These are phyloP conservation scores for Cephus cinctus DNA, from an alignment of 1,140 invertebrate genomes.

Conservation along the genomic window DNA sequence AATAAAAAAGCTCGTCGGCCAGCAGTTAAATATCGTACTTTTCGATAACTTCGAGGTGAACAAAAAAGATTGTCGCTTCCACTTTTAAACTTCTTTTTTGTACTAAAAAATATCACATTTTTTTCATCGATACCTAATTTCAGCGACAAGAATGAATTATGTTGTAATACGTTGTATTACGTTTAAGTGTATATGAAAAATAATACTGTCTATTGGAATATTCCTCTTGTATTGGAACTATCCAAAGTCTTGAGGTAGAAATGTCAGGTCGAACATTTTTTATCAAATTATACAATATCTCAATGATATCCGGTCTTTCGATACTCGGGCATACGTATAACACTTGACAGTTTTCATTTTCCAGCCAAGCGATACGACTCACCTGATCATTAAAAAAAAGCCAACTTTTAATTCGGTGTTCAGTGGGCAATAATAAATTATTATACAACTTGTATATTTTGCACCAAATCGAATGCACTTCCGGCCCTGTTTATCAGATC, in stretches of 20 bases:
- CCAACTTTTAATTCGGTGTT: not conserved
- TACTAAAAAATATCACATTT: too few relatives aligned
- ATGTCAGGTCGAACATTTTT: conserved; percentile 18
- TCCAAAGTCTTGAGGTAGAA: conserved; percentile 14
- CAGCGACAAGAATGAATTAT: too few relatives aligned
- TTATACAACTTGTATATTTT: conserved; percentile 24
- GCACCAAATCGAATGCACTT: conserved; percentile 8
- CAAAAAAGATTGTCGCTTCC: conserved; percentile 23
- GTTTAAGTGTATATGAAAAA: too few relatives aligned
- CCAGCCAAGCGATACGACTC: conserved; percentile 23
- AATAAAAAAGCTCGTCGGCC: conserved; percentile 24
- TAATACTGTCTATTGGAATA: too few relatives aligned
- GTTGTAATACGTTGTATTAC: too few relatives aligned
- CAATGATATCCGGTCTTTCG: conserved; percentile 5
- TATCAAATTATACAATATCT: conserved; percentile 13
- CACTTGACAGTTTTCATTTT: conserved; percentile 16
- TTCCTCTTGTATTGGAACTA: conserved; percentile 13
- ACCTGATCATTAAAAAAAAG: conserved; percentile 12
- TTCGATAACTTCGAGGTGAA: conserved; percentile 16
- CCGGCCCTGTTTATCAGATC: conserved; percentile 6
- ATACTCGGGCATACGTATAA: conserved; percentile 22
- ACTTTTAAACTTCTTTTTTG: conserved; percentile 12
- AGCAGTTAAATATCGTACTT: conserved; percentile 22
- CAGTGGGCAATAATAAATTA: not conserved
- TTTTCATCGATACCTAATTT: too few relatives aligned